Evolutionary conservation across 1,140 invertebrate species (phyloP), one percentile per base, ranked within the genome.

Genomic region (Trichonephila inaurata): DNA sequence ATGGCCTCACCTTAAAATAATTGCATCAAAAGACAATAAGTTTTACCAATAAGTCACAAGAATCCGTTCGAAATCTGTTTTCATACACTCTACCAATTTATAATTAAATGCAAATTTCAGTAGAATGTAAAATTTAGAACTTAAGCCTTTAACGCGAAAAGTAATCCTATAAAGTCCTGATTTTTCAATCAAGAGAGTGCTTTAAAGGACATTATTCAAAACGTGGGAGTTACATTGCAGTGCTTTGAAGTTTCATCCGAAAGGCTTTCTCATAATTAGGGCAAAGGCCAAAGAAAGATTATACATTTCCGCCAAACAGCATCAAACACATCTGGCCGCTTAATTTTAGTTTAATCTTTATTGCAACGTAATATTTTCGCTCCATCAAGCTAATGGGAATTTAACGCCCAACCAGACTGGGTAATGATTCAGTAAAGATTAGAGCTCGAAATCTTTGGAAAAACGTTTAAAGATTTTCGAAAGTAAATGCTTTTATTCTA

Each of bases 331-430:
- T 77, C 91, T 87, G 91, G 61, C 16, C 60, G 21, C 83, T 87
- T 92, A 92, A 92, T 92, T 87, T 86, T 77, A 87, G 62, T 86
- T 92, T 92, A 92, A 92, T 92, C 91, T 92, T 92, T 72, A 92
- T 92, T 66, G 61, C 83, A 60, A 16, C 83, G 64, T 58, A 92
- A 86, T 92, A 87, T 87, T 92, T 92, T 87, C 66, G 64, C 81
- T 77, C 91, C 82, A 87, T 87, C 83, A 62, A 28, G 33, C 91
- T 92, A 92, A 92, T 92, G 91, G 28, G 83, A 87, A 69, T 92
- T 92, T 92, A 92, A 92, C 91, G 61, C 44, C 44, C 62, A 51
- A 60, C 33, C 82, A 28, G 44, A 61, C n/a, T 64, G 60, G n/a
- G 66, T 89, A 72, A 89, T 89, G 88, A 77, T 33, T 72, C 40